Evolutionary conservation across 2,113 vertebrate genomes (phyloP).

Genomic region (Lophura nycthemera): DNA sequence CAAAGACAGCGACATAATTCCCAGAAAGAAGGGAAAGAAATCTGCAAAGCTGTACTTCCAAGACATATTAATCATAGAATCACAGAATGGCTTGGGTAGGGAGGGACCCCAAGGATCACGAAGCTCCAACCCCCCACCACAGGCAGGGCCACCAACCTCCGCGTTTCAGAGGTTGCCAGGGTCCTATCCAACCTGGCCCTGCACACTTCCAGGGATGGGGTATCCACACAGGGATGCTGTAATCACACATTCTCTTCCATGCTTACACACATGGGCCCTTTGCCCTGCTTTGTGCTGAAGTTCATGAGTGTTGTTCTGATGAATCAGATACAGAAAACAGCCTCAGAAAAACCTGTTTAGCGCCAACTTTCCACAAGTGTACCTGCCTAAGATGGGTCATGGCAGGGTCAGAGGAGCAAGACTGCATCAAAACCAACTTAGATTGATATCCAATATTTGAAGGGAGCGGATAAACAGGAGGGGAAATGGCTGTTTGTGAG

Average conservation of each 20-base stretch:
- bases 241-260: neutral
- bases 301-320: neutral
- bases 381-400: neutral
- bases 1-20: neutral
- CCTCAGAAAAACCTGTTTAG: neutral
- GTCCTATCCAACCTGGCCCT: too few relatives aligned
- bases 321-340: neutral
- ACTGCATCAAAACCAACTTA: neutral
- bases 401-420: neutral
- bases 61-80: too few relatives aligned
- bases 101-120: too few relatives aligned
- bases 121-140: too few relatives aligned
- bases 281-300: neutral
- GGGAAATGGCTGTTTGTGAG: too few relatives aligned
- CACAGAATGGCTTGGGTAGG: too few relatives aligned
- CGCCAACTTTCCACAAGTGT: neutral
- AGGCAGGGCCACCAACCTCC: too few relatives aligned
- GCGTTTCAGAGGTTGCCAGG: too few relatives aligned
- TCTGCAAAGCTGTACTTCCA: neutral
- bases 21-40: neutral
- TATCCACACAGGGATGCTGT: neutral
- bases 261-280: neutral
- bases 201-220: too few relatives aligned
- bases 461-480: too few relatives aligned
- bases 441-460: neutral